Evolutionary conservation across 30 jellyfish, hydroid and myxozoan species (phyloP), one percentile per base, ranked within the genome.

Genomic region (Chironex yamaguchii): DNA sequence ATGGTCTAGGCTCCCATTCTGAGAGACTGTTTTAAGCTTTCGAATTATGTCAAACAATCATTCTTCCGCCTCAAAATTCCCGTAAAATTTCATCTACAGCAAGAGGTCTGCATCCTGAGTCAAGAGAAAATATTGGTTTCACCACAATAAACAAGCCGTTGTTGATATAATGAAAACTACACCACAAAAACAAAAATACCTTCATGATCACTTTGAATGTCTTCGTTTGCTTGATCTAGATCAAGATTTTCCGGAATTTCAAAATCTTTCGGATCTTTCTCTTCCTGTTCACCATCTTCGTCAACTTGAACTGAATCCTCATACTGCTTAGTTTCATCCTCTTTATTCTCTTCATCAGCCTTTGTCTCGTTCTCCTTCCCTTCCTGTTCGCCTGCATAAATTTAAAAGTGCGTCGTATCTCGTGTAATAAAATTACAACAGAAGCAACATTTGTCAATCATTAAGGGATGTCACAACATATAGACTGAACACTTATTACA

Each of bases 371-470:
- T 63, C 23, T 86, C 95, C 26, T 87, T 62, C 22, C 96, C 97
- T 67, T 86, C 92, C 67, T 92, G 97, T 52, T 86, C 95, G 20
- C 97, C 97, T 91, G 67, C 2, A 51, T 0, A 31, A 29, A 0
- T 26, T 1, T 28, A 13, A 3, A 17, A 73, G 27, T 0, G 12
- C 14, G n/a, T n/a, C n/a, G n/a, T n/a, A n/a, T n/a, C n/a, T n/a
- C n/a, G n/a, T n/a, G n/a, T n/a, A n/a, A n/a, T n/a, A n/a, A n/a
- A n/a, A n/a, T n/a, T n/a, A n/a, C n/a, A n/a, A n/a, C n/a, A n/a
- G n/a, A n/a, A n/a, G n/a, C n/a, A n/a, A n/a, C n/a, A n/a, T n/a
- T n/a, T n/a, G n/a, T n/a, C n/a, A n/a, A n/a, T n/a, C n/a, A n/a
- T n/a, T n/a, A n/a, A n/a, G n/a, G n/a, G n/a, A n/a, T n/a, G n/a